A percentile compares a stretch with the other conserved stretches of the same genome.
These are phyloP conservation scores for Asarcornis scutulata DNA, from an alignment of 2,113 vertebrate species.

Conservation along the genomic window DNA sequence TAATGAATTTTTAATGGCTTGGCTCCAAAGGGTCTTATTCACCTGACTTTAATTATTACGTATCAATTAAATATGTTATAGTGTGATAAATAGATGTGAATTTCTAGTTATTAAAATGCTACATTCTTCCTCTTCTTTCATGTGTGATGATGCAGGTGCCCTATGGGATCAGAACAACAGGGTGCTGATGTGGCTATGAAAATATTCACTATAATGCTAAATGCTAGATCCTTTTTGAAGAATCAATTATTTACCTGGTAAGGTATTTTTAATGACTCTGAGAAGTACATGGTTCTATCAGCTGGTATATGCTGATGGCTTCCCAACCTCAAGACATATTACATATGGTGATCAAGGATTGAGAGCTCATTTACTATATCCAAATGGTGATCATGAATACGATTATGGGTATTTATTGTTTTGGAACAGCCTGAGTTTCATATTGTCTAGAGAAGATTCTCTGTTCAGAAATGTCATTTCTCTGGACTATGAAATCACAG, in stretches of 20 bases:
- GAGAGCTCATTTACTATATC: not conserved
- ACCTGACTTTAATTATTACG: not conserved
- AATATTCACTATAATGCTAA: not conserved
- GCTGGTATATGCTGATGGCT: accelerated
- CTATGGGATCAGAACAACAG: not conserved
- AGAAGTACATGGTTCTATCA: not conserved
- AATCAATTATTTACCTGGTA: not conserved
- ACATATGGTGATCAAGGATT: not conserved
- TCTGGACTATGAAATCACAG: not conserved
- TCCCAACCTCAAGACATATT: not conserved
- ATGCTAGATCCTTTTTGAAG: not conserved
- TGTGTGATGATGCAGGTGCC: not conserved
- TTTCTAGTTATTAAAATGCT: not conserved
- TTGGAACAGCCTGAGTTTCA: not conserved
- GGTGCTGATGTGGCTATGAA: not conserved
- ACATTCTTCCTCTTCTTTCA: not conserved
- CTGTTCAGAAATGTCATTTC: not conserved
- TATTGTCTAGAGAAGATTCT: not conserved
- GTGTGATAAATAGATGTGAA: not conserved
- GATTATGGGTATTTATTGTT: not conserved
- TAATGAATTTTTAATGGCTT: not conserved
- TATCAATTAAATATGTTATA: not conserved
- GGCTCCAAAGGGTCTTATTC: not conserved
- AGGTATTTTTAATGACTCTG: not conserved
- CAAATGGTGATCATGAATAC: not conserved